These are phyloP conservation scores for Cryptus armator DNA, from an alignment of 2,888 invertebrate species.

Conservation along the genomic window DNA sequence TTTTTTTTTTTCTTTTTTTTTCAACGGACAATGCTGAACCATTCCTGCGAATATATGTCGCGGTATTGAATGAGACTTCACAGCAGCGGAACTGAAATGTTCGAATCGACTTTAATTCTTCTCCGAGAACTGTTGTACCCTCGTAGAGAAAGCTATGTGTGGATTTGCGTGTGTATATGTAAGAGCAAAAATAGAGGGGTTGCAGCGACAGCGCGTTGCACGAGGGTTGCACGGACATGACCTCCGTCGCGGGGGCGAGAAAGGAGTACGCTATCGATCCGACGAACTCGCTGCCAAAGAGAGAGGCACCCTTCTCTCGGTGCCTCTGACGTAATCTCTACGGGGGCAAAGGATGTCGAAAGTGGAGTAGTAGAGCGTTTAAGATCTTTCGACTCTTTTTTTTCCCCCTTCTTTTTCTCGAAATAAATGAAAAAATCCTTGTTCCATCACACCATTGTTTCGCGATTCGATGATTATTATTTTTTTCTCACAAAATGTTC, in stretches of 20 bases:
- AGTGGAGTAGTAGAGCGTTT: constrained; percentile 47
- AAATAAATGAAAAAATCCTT: no score
- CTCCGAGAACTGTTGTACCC: neutral
- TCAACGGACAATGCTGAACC: no score
- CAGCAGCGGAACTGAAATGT: neutral
- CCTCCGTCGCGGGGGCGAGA: constrained; percentile 67
- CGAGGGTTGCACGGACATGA: constrained; percentile 69
- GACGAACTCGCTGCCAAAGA: constrained; percentile 75
- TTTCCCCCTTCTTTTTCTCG: no score
- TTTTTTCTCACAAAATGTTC: neutral
- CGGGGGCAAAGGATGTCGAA: constrained; percentile 46
- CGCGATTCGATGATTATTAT: neutral
- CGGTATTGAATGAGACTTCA: neutral
- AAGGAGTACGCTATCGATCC: constrained; percentile 79
- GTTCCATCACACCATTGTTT: neutral
- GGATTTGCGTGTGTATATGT: neutral
- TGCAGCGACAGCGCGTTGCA: constrained; percentile 50
- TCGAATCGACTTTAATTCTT: constrained; percentile 22
- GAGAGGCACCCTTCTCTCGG: constrained; percentile 37
- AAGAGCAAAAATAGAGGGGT: constrained; percentile 11
- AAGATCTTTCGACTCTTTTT: constrained; percentile 37
- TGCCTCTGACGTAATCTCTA: constrained; percentile 68
- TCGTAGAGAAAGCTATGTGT: neutral
- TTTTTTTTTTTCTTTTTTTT: constrained; percentile 8
- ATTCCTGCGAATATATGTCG: neutral